Evolutionary conservation across 1,140 invertebrate genomes (phyloP), one percentile per base, ranked within the genome.

Genomic region (Drosophila gunungcola): DNA sequence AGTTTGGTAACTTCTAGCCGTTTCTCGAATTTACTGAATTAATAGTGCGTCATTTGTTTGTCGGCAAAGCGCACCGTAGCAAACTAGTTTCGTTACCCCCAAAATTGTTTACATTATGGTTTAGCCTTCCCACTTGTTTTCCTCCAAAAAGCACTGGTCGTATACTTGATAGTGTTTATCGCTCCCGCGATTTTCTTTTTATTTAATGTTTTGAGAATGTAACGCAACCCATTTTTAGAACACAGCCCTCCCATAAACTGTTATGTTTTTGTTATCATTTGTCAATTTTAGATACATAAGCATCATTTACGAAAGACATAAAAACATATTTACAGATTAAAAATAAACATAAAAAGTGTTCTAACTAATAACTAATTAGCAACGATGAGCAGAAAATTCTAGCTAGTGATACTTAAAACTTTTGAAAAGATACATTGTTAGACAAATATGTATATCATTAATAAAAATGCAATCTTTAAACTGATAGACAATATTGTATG

Each of bases 1-100:
- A 5, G 9, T 21, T 21, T 32, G 32, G 6, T 34, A 45, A 29
- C 38, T 52, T 65, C 53, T 42, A 48, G 13, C 27, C 5, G 39
- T 36, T 75, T 75, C 72, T 42, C 58, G 46, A 76, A 27, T 7
- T 56, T 48, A 43, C 61, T 36, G 21, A 67, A 58, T 53, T 48
- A 25, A 41, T 75, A 67, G 75, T 76, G 73, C 73, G 73, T 54
- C 73, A 76, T 76, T 67, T 76, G 36, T 76, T 76, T 76, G 55
- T 43, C 42, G 53, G 54, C 53, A 52, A 75, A 75, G 65, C 60
- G 53, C 73, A 67, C 53, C 72, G 53, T 38, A 41, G 32, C 38
- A 79, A 80, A 80, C 77, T 52, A 68, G 77, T 79, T 80, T 80
- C 56, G 21, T 60, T 76, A 54, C 54, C 54, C 61, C 51, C 51